phyloP scores from a whole-genome alignment of 1,140 invertebrate species.

The Luehdorfia chinensis region DNA sequence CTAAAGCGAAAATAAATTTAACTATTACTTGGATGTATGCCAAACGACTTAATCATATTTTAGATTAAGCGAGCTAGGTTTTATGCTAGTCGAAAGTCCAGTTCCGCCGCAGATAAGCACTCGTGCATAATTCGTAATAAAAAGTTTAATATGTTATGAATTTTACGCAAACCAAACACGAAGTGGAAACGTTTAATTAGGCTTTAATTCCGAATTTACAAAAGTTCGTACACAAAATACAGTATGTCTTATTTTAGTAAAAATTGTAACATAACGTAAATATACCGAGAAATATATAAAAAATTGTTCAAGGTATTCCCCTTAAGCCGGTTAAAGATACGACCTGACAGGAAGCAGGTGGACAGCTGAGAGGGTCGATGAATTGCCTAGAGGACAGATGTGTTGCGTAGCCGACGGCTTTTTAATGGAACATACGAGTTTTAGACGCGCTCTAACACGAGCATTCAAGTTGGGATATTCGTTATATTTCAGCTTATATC shows the following conservation, averaged over 20 bases:
- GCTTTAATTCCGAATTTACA: no score
- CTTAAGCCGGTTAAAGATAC: conserved; percentile 21
- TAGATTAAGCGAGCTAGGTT: conserved; percentile 10
- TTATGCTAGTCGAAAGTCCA: conserved; percentile 9
- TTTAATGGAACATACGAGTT: conserved; percentile 32
- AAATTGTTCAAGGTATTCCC: neutral
- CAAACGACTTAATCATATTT: conserved; percentile 12
- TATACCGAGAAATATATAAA: no score
- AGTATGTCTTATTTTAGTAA: no score
- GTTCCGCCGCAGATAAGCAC: neutral
- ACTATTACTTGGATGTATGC: neutral
- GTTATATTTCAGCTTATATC: no score
- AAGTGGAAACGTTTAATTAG: no score
- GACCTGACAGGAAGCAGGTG: conserved; percentile 42
- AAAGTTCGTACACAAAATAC: no score
- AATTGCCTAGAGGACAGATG: conserved; percentile 46
- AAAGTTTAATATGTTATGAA: no score
- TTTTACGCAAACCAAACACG: no score
- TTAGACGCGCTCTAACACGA: conserved; percentile 20
- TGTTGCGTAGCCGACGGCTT: conserved; percentile 28
- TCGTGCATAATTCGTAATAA: conserved; percentile 6
- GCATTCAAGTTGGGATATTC: neutral
- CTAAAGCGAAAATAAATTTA: conserved; percentile 8
- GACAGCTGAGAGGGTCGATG: conserved; percentile 32
- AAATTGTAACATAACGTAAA: no score